phyloP scores from a whole-genome alignment of 2,797 vertebrate genomes.

The Cetoscarus ocellatus region DNA sequence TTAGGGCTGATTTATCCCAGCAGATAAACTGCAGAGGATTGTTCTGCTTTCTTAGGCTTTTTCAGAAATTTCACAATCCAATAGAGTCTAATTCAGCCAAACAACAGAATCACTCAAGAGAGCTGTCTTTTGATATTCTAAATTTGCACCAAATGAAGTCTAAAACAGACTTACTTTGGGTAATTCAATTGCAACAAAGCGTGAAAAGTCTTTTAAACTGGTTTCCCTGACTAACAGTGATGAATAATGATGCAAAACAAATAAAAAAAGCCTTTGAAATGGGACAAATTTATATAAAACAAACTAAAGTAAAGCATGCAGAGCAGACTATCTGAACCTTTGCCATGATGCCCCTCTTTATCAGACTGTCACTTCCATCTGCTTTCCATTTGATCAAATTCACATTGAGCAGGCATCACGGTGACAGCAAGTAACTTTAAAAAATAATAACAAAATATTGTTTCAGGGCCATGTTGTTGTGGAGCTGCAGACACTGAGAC shows the following conservation, averaged over 20 bases:
- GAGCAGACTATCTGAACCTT: background rate
- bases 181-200: background rate
- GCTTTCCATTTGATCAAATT: slow-evolving; percentile 2
- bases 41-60: background rate
- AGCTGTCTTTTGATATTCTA: background rate
- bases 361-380: slow-evolving; percentile 4
- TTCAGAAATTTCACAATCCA: background rate
- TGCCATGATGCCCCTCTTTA: background rate
- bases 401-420: slow-evolving; percentile 3
- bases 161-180: background rate
- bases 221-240: background rate
- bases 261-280: background rate
- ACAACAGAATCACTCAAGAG: background rate
- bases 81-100: background rate
- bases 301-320: background rate
- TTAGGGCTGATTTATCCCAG: background rate
- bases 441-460: too few relatives aligned
- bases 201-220: background rate
- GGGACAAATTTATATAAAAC: background rate
- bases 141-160: slow-evolving; percentile 13
- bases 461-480: too few relatives aligned
- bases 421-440: too few relatives aligned
- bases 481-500: too few relatives aligned
- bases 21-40: background rate
- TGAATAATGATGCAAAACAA: background rate